Evolutionary conservation across 1,140 invertebrate species (phyloP).

Genomic region (Papilio machaon): DNA sequence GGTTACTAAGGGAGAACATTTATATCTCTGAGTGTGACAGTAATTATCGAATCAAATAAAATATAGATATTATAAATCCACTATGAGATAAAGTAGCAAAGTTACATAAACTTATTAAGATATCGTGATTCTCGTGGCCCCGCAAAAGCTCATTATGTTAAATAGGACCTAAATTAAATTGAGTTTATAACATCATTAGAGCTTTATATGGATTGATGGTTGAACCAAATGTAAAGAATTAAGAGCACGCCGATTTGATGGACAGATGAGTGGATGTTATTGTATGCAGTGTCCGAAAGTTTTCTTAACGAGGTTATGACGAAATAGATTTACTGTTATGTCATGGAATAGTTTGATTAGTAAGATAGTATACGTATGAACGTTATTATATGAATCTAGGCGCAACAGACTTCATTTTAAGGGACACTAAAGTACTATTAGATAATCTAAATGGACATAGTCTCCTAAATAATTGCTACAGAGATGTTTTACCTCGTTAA

Average conservation of each 20-base stretch:
- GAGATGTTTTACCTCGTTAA: not conserved
- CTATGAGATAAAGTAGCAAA: not conserved
- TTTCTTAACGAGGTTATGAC: constrained; percentile 29
- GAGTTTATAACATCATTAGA: constrained; percentile 47
- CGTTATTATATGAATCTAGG: not conserved
- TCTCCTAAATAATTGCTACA: not conserved
- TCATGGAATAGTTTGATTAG: not conserved
- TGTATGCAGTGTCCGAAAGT: constrained; percentile 14
- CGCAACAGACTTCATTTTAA: no score
- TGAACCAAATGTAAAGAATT: constrained; percentile 37
- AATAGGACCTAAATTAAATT: constrained; percentile 53
- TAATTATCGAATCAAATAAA: no score
- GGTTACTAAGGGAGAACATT: no score
- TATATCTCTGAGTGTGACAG: no score
- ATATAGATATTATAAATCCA: not conserved
- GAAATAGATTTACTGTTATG: constrained; percentile 6
- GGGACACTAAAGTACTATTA: no score
- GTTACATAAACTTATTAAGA: constrained; percentile 18
- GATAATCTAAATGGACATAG: not conserved
- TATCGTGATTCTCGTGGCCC: constrained; percentile 37
- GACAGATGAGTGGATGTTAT: constrained; percentile 17
- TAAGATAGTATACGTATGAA: not conserved
- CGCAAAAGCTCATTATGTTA: constrained; percentile 50
- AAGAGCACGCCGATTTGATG: constrained; percentile 21
- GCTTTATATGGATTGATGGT: constrained; percentile 56